Evolutionary conservation across 1,140 invertebrate species (phyloP).

Genomic region (Triops cancriformis): DNA sequence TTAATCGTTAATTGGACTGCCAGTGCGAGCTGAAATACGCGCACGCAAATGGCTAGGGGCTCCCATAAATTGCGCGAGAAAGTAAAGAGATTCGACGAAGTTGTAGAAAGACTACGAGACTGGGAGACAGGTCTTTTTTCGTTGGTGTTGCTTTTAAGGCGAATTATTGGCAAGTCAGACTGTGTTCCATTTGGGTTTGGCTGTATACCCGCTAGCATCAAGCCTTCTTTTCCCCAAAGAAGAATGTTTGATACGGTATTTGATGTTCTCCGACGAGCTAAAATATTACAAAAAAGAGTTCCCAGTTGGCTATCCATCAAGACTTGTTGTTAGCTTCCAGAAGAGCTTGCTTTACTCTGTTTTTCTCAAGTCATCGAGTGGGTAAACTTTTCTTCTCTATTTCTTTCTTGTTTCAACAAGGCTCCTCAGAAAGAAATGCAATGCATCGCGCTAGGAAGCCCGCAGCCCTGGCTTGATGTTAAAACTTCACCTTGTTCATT

Average conservation of each 20-base stretch:
- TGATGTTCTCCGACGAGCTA: background rate
- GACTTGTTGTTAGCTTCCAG: background rate
- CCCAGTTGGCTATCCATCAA: background rate
- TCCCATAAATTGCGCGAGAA: background rate
- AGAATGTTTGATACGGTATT: background rate
- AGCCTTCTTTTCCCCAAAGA: background rate
- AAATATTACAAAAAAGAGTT: background rate
- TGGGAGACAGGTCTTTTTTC: background rate
- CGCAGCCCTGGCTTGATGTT: background rate
- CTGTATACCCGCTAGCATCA: no score
- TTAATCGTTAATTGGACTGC: conserved; percentile 4
- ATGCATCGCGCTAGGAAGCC: background rate
- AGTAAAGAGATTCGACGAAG: background rate
- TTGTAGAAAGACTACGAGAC: background rate
- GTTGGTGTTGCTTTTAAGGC: background rate
- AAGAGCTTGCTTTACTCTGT: background rate
- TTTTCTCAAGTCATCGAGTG: background rate
- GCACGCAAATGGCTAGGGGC: background rate
- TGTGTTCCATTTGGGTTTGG: background rate
- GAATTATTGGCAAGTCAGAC: background rate
- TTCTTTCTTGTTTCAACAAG: background rate
- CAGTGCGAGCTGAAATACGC: background rate
- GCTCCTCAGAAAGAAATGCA: background rate
- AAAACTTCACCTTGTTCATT: background rate
- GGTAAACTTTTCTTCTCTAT: background rate